These are phyloP conservation scores for Hippolais icterina DNA, from an alignment of 2,113 vertebrate genomes.

Conservation along the genomic window DNA sequence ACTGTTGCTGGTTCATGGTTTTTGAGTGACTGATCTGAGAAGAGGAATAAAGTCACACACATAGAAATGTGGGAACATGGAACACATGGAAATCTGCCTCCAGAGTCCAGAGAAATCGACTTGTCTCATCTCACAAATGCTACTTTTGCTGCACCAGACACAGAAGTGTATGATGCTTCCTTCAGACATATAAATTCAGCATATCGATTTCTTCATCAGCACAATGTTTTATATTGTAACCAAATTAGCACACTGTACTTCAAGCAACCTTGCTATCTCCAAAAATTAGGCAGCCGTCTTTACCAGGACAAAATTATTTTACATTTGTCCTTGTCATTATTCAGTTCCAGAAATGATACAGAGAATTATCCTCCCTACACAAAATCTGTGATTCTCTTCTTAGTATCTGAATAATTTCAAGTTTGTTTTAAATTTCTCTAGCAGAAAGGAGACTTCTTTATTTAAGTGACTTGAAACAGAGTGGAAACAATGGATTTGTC, in stretches of 20 bases:
- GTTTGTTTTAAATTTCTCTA: not conserved
- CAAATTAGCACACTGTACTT: constrained; percentile 36
- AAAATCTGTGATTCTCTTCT: not conserved
- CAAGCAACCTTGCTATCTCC: not conserved
- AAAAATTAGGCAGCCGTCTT: not conserved
- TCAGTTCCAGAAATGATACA: not conserved
- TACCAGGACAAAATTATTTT: not conserved
- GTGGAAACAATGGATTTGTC: not conserved
- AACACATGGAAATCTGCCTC: not conserved
- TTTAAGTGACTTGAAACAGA: not conserved
- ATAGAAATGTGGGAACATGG: not conserved
- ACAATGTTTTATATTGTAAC: not conserved
- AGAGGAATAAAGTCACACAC: not conserved
- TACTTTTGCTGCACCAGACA: not conserved
- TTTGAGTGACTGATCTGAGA: not conserved
- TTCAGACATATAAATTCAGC: constrained; percentile 24
- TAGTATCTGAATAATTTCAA: not conserved
- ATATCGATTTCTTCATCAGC: constrained; percentile 14
- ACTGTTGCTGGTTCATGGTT: not conserved
- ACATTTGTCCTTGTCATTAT: not conserved
- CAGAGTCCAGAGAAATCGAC: not conserved
- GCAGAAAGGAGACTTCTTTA: not conserved
- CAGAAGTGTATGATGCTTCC: not conserved
- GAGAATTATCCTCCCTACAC: not conserved
- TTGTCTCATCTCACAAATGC: not conserved